phyloP scores from a whole-genome alignment of 2,888 invertebrate genomes.

The Hemaris fuciformis region DNA sequence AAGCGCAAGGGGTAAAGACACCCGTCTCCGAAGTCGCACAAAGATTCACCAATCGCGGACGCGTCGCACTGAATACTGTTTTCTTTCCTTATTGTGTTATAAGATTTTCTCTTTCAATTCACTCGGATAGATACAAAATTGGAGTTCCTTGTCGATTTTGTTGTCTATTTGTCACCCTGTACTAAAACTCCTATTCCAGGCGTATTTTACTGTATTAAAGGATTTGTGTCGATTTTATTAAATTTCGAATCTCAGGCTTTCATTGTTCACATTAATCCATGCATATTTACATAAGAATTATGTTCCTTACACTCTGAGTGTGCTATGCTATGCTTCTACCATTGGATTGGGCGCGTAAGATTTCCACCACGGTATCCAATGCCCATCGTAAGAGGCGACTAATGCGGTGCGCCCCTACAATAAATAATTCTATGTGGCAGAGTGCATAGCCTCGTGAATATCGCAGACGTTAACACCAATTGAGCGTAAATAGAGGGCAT shows the following conservation, averaged over 20 bases:
- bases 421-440: too few relatives aligned
- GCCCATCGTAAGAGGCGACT: too few relatives aligned
- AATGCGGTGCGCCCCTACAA: too few relatives aligned
- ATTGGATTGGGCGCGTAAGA: too few relatives aligned
- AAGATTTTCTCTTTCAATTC: slow-evolving; percentile 27
- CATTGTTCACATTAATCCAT: neutral
- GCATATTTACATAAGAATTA: too few relatives aligned
- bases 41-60: slow-evolving; percentile 14
- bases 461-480: too few relatives aligned
- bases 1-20: slow-evolving; percentile 7
- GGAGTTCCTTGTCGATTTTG: slow-evolving; percentile 22
- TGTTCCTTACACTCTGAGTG: too few relatives aligned
- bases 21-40: slow-evolving; percentile 13
- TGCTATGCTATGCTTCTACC: too few relatives aligned
- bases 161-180: slow-evolving; percentile 19
- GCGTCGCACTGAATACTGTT: slow-evolving; percentile 13
- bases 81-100: slow-evolving; percentile 19
- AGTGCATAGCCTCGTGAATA: neutral
- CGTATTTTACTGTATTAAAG: neutral
- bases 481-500: too few relatives aligned
- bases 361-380: neutral
- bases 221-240: neutral
- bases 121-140: slow-evolving; percentile 22
- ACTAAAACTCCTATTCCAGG: neutral
- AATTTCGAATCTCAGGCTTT: neutral